phyloP scores from a whole-genome alignment of 2,113 vertebrate species.

The Reinhardtius hippoglossoides region DNA sequence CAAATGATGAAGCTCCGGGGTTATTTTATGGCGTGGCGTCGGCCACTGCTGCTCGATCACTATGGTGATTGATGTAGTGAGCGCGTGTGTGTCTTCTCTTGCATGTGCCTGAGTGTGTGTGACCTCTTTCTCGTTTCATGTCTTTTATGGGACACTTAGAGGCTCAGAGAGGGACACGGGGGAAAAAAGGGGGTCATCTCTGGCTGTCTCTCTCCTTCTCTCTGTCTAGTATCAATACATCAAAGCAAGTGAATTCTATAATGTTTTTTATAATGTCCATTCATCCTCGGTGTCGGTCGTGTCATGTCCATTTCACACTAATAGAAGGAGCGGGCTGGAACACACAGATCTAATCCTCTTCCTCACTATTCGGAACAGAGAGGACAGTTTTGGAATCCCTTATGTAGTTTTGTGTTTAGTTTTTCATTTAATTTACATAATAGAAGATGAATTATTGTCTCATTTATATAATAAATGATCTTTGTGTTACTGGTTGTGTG shows the following conservation, averaged over 20 bases:
- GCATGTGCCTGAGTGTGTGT: slow-evolving; percentile 29
- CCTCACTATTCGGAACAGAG: background rate
- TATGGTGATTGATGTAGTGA: slow-evolving; percentile 51
- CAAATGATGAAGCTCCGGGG: slow-evolving; percentile 47
- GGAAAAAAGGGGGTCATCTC: background rate
- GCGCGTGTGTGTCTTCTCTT: background rate
- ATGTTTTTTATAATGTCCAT: slow-evolving; percentile 42
- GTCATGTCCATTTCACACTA: slow-evolving; percentile 20
- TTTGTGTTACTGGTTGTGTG: slow-evolving; percentile 10
- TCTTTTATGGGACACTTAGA: slow-evolving; percentile 53
- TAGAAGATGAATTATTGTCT: slow-evolving; percentile 31
- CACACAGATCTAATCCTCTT: slow-evolving; percentile 27
- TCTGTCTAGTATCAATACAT: slow-evolving; percentile 35
- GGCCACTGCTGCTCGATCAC: slow-evolving; percentile 33
- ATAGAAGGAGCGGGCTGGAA: slow-evolving; percentile 19
- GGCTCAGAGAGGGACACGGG: slow-evolving; percentile 20
- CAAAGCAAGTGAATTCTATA: slow-evolving; percentile 52
- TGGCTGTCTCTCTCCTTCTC: slow-evolving; percentile 8
- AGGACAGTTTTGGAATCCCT: slow-evolving; percentile 3
- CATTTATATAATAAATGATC: slow-evolving; percentile 44
- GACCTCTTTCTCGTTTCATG: slow-evolving; percentile 59
- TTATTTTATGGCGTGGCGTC: slow-evolving; percentile 51
- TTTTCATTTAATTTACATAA: slow-evolving; percentile 24
- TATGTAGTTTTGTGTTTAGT: slow-evolving; percentile 3
- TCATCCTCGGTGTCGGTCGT: slow-evolving; percentile 27